These are phyloP conservation scores for Beris chalybata DNA, from an alignment of 2,888 invertebrate genomes.

Conservation along the genomic window DNA sequence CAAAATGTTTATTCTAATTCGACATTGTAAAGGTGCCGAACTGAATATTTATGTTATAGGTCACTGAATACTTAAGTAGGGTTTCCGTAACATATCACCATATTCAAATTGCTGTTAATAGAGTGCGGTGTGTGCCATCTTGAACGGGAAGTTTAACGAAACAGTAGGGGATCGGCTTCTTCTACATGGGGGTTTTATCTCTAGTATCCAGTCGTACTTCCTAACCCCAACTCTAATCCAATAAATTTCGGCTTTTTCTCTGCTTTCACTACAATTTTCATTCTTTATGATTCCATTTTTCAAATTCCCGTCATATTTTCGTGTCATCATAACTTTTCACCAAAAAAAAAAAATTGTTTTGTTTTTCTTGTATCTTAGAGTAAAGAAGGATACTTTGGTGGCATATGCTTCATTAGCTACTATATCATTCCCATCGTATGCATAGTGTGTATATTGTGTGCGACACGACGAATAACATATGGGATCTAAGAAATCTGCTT, in stretches of 20 bases:
- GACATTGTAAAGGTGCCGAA: slow-evolving; percentile 8
- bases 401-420: no score
- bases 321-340: no score
- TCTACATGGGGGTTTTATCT: neutral
- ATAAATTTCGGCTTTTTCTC: neutral
- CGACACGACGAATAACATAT: no score
- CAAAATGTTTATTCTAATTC: neutral
- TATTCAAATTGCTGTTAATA: neutral
- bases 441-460: no score
- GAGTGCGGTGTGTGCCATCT: neutral
- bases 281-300: no score
- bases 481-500: no score
- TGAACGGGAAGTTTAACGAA: neutral
- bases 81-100: slow-evolving; percentile 15
- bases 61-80: slow-evolving; percentile 8
- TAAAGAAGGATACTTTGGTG: no score
- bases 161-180: neutral
- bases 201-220: neutral
- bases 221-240: neutral
- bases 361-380: no score
- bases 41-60: neutral
- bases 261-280: no score
- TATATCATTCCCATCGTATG: no score
- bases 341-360: no score
- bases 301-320: no score